These are phyloP conservation scores for Laterallus jamaicensis DNA, from an alignment of 2,113 vertebrate species.

Conservation along the genomic window DNA sequence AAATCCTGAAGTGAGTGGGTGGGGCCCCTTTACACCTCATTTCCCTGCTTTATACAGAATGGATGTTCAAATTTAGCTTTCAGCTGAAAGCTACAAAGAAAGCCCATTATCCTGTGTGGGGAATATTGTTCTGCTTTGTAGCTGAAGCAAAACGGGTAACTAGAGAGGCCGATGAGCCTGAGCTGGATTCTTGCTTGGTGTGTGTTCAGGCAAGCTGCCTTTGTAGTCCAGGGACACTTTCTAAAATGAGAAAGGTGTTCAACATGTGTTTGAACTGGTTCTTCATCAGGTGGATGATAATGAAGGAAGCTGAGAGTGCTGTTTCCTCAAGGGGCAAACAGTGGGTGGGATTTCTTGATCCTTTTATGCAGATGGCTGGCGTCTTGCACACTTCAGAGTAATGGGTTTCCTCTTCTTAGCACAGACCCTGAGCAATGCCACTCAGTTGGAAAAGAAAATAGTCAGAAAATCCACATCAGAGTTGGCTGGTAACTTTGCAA, in stretches of 20 bases:
- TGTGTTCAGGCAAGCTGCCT: not conserved
- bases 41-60: slow-evolving; percentile 23
- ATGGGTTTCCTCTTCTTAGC: not conserved
- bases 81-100: not conserved
- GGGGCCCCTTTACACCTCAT: slow-evolving; percentile 34
- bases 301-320: not conserved
- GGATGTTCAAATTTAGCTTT: slow-evolving; percentile 41
- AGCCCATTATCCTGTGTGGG: not conserved
- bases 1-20: slow-evolving; percentile 14
- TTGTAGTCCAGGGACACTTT: not conserved
- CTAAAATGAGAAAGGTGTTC: not conserved
- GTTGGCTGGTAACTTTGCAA: not conserved
- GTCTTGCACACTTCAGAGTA: not conserved
- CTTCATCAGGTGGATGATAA: not conserved
- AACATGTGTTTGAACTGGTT: not conserved
- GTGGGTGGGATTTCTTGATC: not conserved
- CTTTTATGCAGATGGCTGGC: not conserved
- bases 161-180: not conserved
- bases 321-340: not conserved
- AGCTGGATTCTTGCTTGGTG: not conserved
- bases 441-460: not conserved
- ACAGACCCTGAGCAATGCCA: not conserved
- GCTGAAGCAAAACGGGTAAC: not conserved
- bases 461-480: not conserved
- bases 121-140: slow-evolving; percentile 34